Base-by-base conservation (phyloP, 1,140 invertebrate genomes). In the Drosophila serrata region DNA sequence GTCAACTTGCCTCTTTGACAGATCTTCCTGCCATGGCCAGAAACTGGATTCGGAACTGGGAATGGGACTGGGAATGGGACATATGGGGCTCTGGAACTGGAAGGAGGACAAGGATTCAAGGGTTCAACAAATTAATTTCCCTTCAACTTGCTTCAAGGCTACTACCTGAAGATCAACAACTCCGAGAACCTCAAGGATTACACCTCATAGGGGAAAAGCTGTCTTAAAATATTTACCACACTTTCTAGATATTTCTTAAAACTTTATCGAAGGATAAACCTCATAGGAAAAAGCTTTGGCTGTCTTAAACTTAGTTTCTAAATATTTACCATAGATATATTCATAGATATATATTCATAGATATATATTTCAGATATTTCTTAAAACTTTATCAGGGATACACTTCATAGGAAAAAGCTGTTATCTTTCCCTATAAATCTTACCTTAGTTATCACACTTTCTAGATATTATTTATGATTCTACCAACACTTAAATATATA, bases 71-170 rank as follows among this genome's bases (percentile, higher is more conserved):
- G 9, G 5, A 17, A 11, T 53, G 51, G 33, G 51, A 55, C 33
- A 37, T 24, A 55, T 37, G 33, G 22, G 49, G 45, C 19, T 39
- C 45, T 53, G 49, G 17, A 53, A 35, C 31, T 53, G 76, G 51
- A 29, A 61, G 46, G n/a, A 49, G 46, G 4, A n/a, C 15, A 15
- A n/a, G 27, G 45, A n/a, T n/a, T n/a, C n/a, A n/a, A n/a, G 46
- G 63, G 19, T 31, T 58, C 62, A 39, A 60, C 57, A 79, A 84
- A 82, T 81, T 82, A 63, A 79, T 84, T 79, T 82, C 46, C 70
- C 76, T 56, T 60, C 55, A 84, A 84, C 65, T 73, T 72, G 76
- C 67, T 84, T 69, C 27, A 42, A 43, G 40, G 60, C 33, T 29
- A 24, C 43, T 72, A 12, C 64, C 37, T 42, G 13, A 11, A 43